Conservation (phyloP, 2,888 invertebrate species). For the Craniophora ligustri region DNA sequence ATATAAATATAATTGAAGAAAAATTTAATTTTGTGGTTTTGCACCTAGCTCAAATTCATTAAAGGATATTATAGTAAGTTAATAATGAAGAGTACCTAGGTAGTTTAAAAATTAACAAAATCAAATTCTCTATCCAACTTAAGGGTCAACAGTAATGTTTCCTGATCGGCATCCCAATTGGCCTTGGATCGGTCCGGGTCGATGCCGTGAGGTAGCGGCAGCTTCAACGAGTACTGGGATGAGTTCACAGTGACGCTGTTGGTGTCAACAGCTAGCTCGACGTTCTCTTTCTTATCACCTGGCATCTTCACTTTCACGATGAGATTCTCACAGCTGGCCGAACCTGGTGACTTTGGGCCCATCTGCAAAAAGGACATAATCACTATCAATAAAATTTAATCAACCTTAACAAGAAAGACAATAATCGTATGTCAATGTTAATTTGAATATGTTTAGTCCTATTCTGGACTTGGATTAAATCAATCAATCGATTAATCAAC, state of each 20-base stretch:
- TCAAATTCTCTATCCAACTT: slow-evolving; percentile 94
- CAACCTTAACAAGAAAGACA: too few species aligned
- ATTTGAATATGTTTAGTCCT: too few species aligned
- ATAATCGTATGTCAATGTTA: too few species aligned
- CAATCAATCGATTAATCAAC: too few species aligned
- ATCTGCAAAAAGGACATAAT: slow-evolving; percentile 90
- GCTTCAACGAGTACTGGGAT: slow-evolving; percentile 90
- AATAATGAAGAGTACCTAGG: too few species aligned
- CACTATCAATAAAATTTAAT: too few species aligned
- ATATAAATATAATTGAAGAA: too few species aligned
- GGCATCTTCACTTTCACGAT: slow-evolving; percentile 93
- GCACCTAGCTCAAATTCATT: too few species aligned
- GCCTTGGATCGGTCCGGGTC: slow-evolving; percentile 95
- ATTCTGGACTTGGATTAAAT: too few species aligned
- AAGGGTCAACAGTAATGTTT: slow-evolving; percentile 92
- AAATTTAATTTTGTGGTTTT: too few species aligned
- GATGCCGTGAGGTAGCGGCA: slow-evolving; percentile 94
- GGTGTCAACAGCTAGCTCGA: slow-evolving; percentile 91
- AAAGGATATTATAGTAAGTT: too few species aligned
- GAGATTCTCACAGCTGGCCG: slow-evolving; percentile 96
- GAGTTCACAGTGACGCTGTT: slow-evolving; percentile 90
- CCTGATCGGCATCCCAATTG: slow-evolving; percentile 91
- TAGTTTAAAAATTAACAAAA: slow-evolving; percentile 93
- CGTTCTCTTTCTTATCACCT: slow-evolving; percentile 92
- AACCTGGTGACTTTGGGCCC: slow-evolving; percentile 93